phyloP scores from a whole-genome alignment of 2,797 vertebrate genomes.

The Scyliorhinus canicula region DNA sequence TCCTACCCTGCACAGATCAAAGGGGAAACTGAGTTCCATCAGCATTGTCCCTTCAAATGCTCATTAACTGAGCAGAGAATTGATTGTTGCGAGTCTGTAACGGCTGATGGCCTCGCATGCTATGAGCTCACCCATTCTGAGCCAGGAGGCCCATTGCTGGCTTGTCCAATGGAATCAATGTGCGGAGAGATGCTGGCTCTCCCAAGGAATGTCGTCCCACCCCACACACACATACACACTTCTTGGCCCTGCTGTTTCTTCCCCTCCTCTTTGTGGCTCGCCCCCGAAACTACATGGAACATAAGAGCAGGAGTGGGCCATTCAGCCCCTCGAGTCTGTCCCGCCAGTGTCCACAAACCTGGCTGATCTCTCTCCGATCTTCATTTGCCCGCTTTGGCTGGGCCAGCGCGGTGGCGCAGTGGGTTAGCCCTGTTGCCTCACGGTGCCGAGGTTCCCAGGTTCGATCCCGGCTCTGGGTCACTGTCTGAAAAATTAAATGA shows the following conservation, averaged over 20 bases:
- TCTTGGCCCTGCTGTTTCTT: background rate
- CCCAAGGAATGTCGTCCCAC: background rate
- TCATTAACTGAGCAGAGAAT: background rate
- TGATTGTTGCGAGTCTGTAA: background rate
- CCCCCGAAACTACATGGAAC: background rate
- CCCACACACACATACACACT: too few relatives aligned
- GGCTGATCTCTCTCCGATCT: background rate
- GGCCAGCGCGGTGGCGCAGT: too few relatives aligned
- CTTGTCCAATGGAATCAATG: background rate
- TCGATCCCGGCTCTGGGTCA: too few relatives aligned
- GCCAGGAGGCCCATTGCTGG: background rate
- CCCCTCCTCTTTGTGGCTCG: background rate
- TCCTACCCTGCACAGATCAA: background rate
- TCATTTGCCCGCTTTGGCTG: background rate
- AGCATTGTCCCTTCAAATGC: background rate
- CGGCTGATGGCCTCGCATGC: background rate
- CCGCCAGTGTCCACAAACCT: background rate
- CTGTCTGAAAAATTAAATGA: too few relatives aligned
- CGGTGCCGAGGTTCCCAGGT: too few relatives aligned
- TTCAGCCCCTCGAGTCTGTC: background rate
- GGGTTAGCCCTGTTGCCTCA: too few relatives aligned
- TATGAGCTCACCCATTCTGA: background rate
- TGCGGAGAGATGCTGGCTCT: background rate
- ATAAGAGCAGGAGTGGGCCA: background rate
- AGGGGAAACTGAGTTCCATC: background rate